Conservation (phyloP, 2,888 invertebrate species). For the Eudemis profundana region DNA sequence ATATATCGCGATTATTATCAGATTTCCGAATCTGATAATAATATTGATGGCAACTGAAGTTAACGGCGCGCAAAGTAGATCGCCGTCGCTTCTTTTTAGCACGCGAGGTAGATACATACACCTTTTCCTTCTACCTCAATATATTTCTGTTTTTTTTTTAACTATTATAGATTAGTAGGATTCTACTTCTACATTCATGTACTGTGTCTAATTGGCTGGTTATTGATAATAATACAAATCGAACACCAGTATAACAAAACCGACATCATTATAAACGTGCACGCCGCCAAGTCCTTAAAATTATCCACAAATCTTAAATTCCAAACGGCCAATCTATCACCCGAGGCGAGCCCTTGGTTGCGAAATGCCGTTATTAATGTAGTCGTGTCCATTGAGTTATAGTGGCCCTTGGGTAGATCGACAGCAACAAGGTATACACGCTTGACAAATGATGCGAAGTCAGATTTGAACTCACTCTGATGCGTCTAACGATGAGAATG, state of each 20-base stretch:
- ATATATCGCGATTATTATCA: no score
- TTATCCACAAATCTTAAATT: conserved; percentile 35
- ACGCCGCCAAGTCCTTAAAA: conserved; percentile 28
- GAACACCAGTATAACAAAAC: conserved; percentile 1
- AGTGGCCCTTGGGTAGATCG: conserved; percentile 24
- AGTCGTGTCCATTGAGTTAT: conserved; percentile 35
- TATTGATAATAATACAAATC: not conserved
- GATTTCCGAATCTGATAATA: no score
- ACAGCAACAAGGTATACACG: conserved; percentile 24
- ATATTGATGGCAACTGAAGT: no score
- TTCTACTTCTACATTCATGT: no score
- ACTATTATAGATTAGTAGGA: no score
- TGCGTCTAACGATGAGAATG: not conserved
- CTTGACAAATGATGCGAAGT: conserved; percentile 36
- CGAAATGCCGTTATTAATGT: conserved; percentile 41
- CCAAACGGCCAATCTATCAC: conserved; percentile 36
- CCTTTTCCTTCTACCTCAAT: no score
- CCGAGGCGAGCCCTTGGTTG: conserved; percentile 29
- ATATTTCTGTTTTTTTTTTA: no score
- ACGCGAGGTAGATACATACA: no score
- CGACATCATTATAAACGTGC: conserved; percentile 22
- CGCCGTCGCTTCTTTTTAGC: no score
- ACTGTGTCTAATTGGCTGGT: no score
- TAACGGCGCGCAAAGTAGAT: no score
- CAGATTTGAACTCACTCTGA: not conserved